Percentiles rank a stretch among this genome's conserved stretches.
Conservation (phyloP, 2,797 vertebrate species). For the Channa striata region DNA sequence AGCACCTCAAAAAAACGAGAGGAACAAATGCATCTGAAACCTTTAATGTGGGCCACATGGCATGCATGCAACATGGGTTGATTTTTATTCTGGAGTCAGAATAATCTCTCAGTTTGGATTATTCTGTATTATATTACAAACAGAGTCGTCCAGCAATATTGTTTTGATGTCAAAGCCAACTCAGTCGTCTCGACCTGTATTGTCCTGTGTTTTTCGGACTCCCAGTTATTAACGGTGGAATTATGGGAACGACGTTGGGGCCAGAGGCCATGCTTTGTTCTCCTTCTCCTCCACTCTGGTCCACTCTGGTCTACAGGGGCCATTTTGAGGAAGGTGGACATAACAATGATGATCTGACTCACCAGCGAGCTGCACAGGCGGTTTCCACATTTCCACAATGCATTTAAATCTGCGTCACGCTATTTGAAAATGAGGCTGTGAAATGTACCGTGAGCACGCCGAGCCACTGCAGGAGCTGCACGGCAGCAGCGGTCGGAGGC, state of each 20-base stretch:
- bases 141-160: conserved; percentile 14
- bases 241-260: conserved; percentile 62
- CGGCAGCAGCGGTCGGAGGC: conserved; percentile 34
- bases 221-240: conserved; percentile 50
- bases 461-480: conserved; percentile 15
- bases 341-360: conserved; percentile 62
- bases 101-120: conserved; percentile 21
- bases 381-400: conserved; percentile 34
- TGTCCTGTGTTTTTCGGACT: conserved; percentile 25
- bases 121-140: conserved; percentile 12
- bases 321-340: conserved; percentile 48
- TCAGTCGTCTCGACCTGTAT: conserved; percentile 18
- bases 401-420: conserved; percentile 51
- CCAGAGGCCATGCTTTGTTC: conserved; percentile 73
- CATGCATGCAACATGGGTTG: conserved; percentile 8
- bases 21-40: conserved; percentile 20
- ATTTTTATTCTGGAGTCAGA: conserved; percentile 11
- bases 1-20: conserved; percentile 14
- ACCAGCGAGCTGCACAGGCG: conserved; percentile 26
- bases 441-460: conserved; percentile 25
- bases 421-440: conserved; percentile 17
- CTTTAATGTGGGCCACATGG: conserved; percentile 15
- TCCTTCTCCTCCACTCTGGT: conserved; percentile 42
- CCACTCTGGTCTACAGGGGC: conserved; percentile 45
- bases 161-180: conserved; percentile 49